Evolutionary conservation across 2,888 invertebrate genomes (phyloP).

Genomic region (Synanthedon andrenaeformis): DNA sequence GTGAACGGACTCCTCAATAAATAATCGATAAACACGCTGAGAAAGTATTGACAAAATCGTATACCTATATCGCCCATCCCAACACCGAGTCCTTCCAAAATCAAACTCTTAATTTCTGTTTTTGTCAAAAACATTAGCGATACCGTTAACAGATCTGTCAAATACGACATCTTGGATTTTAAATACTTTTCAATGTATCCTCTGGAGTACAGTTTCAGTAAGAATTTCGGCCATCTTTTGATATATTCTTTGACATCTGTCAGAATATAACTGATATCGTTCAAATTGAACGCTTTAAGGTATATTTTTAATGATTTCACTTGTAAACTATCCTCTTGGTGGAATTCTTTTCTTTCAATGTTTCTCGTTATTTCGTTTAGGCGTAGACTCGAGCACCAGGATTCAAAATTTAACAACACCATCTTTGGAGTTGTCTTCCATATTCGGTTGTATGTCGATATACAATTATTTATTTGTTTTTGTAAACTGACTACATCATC

Average conservation of each 20-base stretch:
- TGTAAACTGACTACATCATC: background rate
- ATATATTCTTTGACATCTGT: background rate
- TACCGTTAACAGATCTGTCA: conserved; percentile 21
- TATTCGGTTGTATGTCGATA: background rate
- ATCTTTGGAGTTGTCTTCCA: background rate
- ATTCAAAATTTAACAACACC: conserved; percentile 8
- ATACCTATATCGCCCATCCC: conserved; percentile 14
- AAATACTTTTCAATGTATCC: conserved; percentile 4
- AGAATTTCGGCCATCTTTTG: conserved; percentile 4
- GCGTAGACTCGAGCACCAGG: conserved; percentile 14
- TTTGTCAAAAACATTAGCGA: conserved; percentile 16
- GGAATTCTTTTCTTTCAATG: conserved; percentile 15
- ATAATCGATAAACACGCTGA: conserved; percentile 16
- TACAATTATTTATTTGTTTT: background rate
- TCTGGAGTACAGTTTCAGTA: background rate
- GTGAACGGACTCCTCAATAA: conserved; percentile 18
- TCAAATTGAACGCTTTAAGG: conserved; percentile 9
- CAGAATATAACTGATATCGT: background rate
- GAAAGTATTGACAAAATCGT: conserved; percentile 18
- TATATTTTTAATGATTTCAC: conserved; percentile 16
- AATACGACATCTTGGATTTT: conserved; percentile 12
- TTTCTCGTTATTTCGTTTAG: conserved; percentile 16
- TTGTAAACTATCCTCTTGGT: conserved; percentile 7
- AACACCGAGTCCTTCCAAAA: conserved; percentile 13
- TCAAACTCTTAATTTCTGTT: conserved; percentile 13